Conservation (phyloP, 2,888 invertebrate genomes). For the Caenorhabditis sinica region DNA sequence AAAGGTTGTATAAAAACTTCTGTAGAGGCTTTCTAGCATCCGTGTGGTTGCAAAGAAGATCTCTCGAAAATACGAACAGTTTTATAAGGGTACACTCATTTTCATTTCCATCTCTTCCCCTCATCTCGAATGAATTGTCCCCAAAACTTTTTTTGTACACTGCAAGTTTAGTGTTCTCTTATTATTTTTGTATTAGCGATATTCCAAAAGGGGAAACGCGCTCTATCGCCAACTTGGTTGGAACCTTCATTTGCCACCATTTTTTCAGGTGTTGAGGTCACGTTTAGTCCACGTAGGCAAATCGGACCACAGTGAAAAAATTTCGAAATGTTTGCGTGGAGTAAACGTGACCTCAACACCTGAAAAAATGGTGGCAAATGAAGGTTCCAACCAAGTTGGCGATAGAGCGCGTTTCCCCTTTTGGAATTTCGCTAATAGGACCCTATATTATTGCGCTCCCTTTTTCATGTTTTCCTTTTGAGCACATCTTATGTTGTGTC, state of each 20-base stretch:
- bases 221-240: too few relatives aligned
- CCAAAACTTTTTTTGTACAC: conserved; percentile 11
- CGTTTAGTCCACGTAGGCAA: too few relatives aligned
- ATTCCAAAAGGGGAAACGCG: too few relatives aligned
- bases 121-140: conserved; percentile 25
- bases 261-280: too few relatives aligned
- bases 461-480: conserved; percentile 5
- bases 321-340: too few relatives aligned
- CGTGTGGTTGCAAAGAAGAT: conserved; percentile 21
- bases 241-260: too few relatives aligned
- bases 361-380: too few relatives aligned
- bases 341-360: too few relatives aligned
- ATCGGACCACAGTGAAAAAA: too few relatives aligned
- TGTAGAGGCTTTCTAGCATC: conserved; percentile 33
- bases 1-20: conserved; percentile 46
- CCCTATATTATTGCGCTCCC: neutral
- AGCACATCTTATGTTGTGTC: conserved; percentile 14
- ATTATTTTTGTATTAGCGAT: neutral
- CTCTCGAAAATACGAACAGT: conserved; percentile 48
- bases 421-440: too few relatives aligned
- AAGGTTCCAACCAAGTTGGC: too few relatives aligned
- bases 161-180: conserved; percentile 1
- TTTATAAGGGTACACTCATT: conserved; percentile 44
- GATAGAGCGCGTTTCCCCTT: too few relatives aligned
- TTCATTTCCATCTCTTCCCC: conserved; percentile 24